Base-by-base conservation (phyloP, 2,888 invertebrate genomes). In the Gnatocerus cornutus region DNA sequence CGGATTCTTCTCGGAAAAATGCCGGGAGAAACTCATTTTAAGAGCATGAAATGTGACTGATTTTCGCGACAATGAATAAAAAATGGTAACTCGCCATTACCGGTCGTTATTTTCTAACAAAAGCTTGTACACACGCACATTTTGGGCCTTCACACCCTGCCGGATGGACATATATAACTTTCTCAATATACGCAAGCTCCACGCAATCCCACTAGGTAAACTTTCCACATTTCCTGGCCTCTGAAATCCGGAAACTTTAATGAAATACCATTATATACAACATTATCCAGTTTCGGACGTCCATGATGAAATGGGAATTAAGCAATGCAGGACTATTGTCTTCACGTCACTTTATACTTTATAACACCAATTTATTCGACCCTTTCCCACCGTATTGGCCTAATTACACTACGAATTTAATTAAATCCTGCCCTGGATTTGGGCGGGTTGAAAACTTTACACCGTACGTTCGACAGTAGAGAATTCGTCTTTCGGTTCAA, bases 161-260 rank as follows among this genome's bases (percentile, higher is more conserved):
- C 45, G 64, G 53, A 63, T 63, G 62, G 52, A 64, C 53, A 53
- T 12, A 12, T 64, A 48, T 56, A 67, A 67, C 66, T 67, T 67
- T 67, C 59, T 27, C 66, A 67, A 67, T 67, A 58, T 59, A 67
- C 46, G 16, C 46, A 39, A 58, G 33, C 56, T 16, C 50, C 65
- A 65, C 65, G 58, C 65, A 58, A 65, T 65, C 58, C 65, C 43
- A 46, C 64, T 48, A 65, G 46, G 65, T 65, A 48, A 65, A 65
- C 66, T 67, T 67, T 67, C 58, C 66, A 67, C 66, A 67, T 67
- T 67, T 67, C 66, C 66, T 58, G 66, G 45, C 58, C 59, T 12
- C 52, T 14, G 59, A 67, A 67, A 67, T 58, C 66, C 48, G 59
- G 66, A 67, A 67, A 67, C 59, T 67, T 67, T 67, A 67, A 67